These are phyloP conservation scores for Clarias gariepinus DNA, from an alignment of 2,113 vertebrate genomes.

Conservation along the genomic window DNA sequence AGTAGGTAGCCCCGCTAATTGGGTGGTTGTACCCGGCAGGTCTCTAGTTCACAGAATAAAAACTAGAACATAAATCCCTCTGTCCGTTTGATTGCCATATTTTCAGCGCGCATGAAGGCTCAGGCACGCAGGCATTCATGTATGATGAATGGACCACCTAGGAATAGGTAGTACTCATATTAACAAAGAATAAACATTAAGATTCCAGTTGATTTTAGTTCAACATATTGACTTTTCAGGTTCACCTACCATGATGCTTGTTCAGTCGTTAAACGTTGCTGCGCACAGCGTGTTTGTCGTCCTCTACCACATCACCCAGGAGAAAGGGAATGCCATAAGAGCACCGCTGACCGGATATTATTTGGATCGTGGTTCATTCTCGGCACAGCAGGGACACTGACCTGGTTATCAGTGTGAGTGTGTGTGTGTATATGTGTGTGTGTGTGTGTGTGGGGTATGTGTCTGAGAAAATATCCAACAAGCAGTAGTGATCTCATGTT, in stretches of 20 bases:
- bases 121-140: background rate
- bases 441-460: background rate
- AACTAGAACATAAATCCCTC: conserved; percentile 13
- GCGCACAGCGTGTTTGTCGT: background rate
- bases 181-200: background rate
- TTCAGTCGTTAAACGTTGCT: background rate
- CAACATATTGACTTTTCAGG: background rate
- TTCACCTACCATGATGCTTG: background rate
- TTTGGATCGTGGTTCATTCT: background rate
- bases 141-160: background rate
- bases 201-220: background rate
- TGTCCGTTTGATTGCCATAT: background rate
- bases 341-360: background rate
- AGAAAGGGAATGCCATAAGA: background rate
- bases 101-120: background rate
- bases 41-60: background rate
- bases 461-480: background rate
- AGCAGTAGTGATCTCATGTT: background rate
- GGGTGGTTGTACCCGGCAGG: background rate
- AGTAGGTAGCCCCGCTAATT: background rate
- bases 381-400: background rate
- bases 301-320: background rate
- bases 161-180: background rate
- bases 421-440: background rate
- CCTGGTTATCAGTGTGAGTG: background rate